phyloP scores from a whole-genome alignment of 2,888 invertebrate genomes.

The Sphaeridia pumilis region DNA sequence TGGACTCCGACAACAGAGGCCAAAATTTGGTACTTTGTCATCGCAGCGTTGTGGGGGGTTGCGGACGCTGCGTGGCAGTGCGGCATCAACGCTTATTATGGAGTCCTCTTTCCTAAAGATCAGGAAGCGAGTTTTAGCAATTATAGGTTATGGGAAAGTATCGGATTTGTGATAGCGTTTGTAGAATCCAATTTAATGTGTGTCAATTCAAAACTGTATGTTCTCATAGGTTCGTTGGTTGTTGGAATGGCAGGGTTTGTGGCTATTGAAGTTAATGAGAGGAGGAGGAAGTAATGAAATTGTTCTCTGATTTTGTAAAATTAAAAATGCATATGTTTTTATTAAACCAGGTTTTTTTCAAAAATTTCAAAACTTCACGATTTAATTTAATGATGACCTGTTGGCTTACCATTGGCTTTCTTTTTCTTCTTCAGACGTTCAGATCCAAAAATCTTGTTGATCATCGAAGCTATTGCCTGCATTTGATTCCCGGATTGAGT shows the following conservation, averaged over 20 bases:
- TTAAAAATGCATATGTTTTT: too few species aligned
- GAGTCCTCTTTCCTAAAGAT: conserved; percentile 39
- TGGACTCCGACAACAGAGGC: conserved; percentile 77
- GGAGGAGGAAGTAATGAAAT: too few species aligned
- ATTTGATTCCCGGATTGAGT: too few species aligned
- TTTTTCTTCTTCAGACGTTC: too few species aligned
- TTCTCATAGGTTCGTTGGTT: conserved; percentile 54
- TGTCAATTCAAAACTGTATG: conserved; percentile 56
- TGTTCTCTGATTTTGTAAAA: conserved; percentile 6
- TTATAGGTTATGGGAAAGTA: conserved; percentile 82
- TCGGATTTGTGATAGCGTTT: conserved; percentile 78
- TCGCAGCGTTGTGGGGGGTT: conserved; percentile 86
- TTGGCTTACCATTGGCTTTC: too few species aligned
- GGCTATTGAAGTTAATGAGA: conserved; percentile 45
- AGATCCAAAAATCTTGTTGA: too few species aligned
- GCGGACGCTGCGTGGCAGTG: conserved; percentile 97
- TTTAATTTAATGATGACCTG: too few species aligned
- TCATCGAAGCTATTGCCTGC: too few species aligned
- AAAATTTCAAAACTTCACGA: too few species aligned
- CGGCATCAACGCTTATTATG: conserved; percentile 60
- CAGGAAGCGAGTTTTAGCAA: conserved; percentile 86
- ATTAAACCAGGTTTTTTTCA: too few species aligned
- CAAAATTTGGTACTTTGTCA: conserved; percentile 69
- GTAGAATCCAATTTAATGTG: conserved; percentile 65
- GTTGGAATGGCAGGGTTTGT: conserved; percentile 64